A percentile compares a stretch with the other conserved stretches of the same genome.
Evolutionary conservation across 2,888 invertebrate genomes (phyloP).

Genomic region (Bombyx huttoni): DNA sequence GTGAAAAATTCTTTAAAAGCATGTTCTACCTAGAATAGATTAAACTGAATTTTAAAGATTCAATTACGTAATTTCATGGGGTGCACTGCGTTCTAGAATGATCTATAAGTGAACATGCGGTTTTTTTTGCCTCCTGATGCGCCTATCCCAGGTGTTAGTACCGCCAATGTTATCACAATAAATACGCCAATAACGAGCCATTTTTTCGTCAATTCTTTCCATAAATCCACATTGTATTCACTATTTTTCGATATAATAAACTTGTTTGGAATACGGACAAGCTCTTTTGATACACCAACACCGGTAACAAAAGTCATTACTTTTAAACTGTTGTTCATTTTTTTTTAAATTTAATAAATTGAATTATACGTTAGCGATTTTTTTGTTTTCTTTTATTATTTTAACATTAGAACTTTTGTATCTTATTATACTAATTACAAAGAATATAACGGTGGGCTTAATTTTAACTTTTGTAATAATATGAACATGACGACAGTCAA

Average conservation of each 20-base stretch:
- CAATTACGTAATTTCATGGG: slow-evolving; percentile 43
- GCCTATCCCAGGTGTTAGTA: slow-evolving; percentile 39
- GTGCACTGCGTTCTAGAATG: slow-evolving; percentile 57
- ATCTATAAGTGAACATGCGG: slow-evolving; percentile 43
- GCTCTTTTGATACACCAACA: slow-evolving; percentile 9
- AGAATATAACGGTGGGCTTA: background rate
- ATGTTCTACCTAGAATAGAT: no score
- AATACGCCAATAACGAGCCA: slow-evolving; percentile 49
- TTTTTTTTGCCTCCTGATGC: slow-evolving; percentile 57
- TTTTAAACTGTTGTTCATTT: background rate
- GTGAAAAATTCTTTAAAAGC: no score
- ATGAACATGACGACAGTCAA: background rate
- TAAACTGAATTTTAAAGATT: slow-evolving; percentile 6
- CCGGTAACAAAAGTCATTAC: background rate
- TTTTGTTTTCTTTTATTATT: background rate
- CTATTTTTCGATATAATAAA: slow-evolving; percentile 11
- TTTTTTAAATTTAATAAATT: background rate
- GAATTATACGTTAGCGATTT: background rate
- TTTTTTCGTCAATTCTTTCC: slow-evolving; percentile 31
- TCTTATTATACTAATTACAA: background rate
- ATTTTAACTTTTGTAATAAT: background rate
- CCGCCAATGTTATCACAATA: slow-evolving; percentile 32
- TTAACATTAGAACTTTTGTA: background rate
- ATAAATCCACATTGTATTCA: slow-evolving; percentile 32
- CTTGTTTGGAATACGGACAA: slow-evolving; percentile 11